These are phyloP conservation scores for Lamellibrachia columna DNA, from an alignment of 2,888 invertebrate genomes.

Conservation along the genomic window DNA sequence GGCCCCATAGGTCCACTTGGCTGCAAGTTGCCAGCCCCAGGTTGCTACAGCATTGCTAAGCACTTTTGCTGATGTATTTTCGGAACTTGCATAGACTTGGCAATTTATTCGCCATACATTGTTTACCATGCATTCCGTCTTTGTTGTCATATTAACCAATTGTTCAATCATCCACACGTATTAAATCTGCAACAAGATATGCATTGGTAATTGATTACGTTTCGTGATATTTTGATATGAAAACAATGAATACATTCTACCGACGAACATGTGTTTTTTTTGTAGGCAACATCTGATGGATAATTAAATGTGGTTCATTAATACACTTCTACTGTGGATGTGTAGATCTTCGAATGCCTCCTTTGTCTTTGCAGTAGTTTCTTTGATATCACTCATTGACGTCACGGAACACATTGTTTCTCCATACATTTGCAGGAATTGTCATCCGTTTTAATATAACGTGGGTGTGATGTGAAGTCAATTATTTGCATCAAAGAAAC, in stretches of 20 bases:
- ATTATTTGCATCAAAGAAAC: neutral
- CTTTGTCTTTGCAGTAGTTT: neutral
- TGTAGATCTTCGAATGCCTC: neutral
- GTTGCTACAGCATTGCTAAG: too few relatives aligned
- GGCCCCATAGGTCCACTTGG: too few relatives aligned
- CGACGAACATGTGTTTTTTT: neutral
- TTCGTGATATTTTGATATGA: neutral
- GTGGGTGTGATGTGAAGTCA: neutral
- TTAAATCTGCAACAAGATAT: neutral
- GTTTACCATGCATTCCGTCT: neutral
- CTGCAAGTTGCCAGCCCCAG: too few relatives aligned
- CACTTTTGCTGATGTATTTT: too few relatives aligned
- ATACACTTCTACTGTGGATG: neutral
- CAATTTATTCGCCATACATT: neutral
- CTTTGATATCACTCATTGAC: neutral
- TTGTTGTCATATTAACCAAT: neutral
- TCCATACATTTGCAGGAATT: neutral
- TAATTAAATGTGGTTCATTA: neutral
- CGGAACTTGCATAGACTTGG: too few relatives aligned
- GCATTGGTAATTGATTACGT: neutral
- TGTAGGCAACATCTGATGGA: neutral
- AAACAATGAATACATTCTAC: neutral
- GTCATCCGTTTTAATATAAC: neutral
- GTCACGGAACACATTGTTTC: neutral
- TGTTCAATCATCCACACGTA: neutral